phyloP scores from a whole-genome alignment of 2,888 invertebrate species.

The Capitulum mitella region DNA sequence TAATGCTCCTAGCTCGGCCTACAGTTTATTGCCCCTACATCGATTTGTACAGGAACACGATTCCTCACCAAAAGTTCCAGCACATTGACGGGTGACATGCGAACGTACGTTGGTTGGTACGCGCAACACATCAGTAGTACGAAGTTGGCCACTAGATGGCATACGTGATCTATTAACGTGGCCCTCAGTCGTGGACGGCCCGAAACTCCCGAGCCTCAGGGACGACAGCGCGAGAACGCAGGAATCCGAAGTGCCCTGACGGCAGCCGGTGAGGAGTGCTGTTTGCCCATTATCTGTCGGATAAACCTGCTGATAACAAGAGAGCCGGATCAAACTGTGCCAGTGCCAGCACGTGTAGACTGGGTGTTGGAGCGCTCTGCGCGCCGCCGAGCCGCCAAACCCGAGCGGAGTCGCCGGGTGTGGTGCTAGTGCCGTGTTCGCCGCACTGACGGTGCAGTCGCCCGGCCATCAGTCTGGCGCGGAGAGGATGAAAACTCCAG shows the following conservation, averaged over 20 bases:
- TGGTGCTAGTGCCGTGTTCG: not conserved
- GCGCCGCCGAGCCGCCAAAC: not conserved
- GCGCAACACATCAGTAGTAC: too few relatives aligned
- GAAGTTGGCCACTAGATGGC: not conserved
- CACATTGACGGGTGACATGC: too few relatives aligned
- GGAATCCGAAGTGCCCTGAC: not conserved
- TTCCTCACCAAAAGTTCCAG: too few relatives aligned
- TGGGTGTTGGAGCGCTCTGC: not conserved
- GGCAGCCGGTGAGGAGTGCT: not conserved
- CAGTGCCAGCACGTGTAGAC: not conserved
- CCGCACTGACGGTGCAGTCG: not conserved
- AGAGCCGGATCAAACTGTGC: not conserved
- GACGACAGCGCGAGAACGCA: not conserved
- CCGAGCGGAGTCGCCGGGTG: not conserved
- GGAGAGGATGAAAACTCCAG: not conserved
- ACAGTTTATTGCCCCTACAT: too few relatives aligned
- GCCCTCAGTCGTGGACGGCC: not conserved
- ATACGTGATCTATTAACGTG: not conserved
- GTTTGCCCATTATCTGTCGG: not conserved
- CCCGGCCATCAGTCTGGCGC: not conserved
- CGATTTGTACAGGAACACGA: too few relatives aligned
- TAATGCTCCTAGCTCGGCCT: too few relatives aligned
- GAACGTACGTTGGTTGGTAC: too few relatives aligned
- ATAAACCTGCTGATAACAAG: not conserved
- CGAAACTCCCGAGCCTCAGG: not conserved